Evolutionary conservation across 2,113 vertebrate genomes (phyloP).

Genomic region (Theropithecus gelada): DNA sequence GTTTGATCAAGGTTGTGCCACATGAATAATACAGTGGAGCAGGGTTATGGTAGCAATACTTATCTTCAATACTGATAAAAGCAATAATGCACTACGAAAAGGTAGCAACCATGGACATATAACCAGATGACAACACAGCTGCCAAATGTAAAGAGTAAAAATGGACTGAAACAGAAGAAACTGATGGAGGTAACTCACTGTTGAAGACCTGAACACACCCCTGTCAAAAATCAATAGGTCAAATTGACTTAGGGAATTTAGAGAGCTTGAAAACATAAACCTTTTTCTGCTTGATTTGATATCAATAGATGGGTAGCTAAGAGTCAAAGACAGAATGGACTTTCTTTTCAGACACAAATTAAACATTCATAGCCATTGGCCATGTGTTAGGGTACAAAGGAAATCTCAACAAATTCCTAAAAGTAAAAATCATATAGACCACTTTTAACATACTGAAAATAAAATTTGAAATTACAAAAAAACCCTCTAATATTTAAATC

Average conservation of each 20-base stretch:
- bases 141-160: background rate
- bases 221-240: background rate
- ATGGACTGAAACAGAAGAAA: background rate
- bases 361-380: background rate
- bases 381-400: background rate
- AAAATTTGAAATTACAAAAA: slow-evolving; percentile 8
- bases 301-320: background rate
- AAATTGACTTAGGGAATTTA: background rate
- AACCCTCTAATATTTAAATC: background rate
- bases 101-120: background rate
- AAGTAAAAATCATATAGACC: background rate
- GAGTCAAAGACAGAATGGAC: background rate
- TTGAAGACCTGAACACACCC: background rate
- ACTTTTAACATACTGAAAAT: background rate
- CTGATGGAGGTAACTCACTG: background rate
- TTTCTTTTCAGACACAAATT: slow-evolving; percentile 7
- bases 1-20: background rate
- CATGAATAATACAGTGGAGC: background rate
- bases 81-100: background rate
- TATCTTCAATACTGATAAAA: background rate
- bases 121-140: background rate
- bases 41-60: background rate
- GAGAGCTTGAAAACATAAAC: background rate
- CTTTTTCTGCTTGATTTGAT: background rate
- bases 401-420: slow-evolving; percentile 22